phyloP scores from a whole-genome alignment of 2,888 invertebrate species.

The Drosophila phalerata region DNA sequence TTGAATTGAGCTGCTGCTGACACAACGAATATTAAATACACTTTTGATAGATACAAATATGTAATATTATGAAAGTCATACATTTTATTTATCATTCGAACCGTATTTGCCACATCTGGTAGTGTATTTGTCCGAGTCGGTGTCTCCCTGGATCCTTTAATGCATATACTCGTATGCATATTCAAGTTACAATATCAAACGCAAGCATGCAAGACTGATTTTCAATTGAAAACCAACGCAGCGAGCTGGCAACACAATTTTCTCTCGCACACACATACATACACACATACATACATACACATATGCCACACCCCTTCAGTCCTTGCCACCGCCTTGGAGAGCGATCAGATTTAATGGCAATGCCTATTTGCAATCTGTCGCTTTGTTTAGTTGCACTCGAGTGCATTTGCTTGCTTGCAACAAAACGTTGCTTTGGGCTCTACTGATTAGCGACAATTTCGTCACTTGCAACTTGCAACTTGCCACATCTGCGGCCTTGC shows the following conservation, averaged over 20 bases:
- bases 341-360: constrained; percentile 61
- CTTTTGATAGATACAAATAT: background rate
- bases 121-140: constrained; percentile 13
- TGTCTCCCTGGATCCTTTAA: background rate
- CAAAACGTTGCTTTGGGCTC: constrained; percentile 29
- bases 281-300: no score
- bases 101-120: background rate
- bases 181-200: constrained; percentile 41
- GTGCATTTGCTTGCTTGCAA: constrained; percentile 43
- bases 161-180: background rate
- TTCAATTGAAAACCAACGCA: constrained; percentile 68
- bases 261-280: constrained; percentile 21
- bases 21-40: constrained; percentile 14
- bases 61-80: background rate
- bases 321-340: constrained; percentile 21
- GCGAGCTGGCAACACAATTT: constrained; percentile 62
- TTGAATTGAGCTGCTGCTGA: constrained; percentile 13
- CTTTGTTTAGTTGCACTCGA: constrained; percentile 50
- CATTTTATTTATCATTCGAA: background rate
- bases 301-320: background rate
- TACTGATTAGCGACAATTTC: constrained; percentile 45
- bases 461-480: constrained; percentile 35
- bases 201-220: constrained; percentile 61
- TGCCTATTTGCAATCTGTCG: constrained; percentile 65
- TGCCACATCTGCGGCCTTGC: constrained; percentile 7